Percentiles rank a stretch among this genome's conserved stretches.
phyloP scores from a whole-genome alignment of 2,797 vertebrate species.

The Lithobates sylvaticus region DNA sequence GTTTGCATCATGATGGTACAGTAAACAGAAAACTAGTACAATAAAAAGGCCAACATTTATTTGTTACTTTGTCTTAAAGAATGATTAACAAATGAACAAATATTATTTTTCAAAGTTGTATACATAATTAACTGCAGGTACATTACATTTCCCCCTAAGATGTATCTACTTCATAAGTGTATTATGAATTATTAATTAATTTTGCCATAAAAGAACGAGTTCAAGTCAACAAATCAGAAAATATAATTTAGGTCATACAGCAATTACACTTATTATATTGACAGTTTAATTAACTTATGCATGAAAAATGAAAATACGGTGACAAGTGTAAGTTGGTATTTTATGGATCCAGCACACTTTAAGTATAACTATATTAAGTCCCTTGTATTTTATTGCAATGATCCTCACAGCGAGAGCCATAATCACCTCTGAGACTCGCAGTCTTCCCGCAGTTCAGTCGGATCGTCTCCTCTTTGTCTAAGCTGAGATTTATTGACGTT shows the following conservation, averaged over 20 bases:
- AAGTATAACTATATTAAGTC: constrained; percentile 31
- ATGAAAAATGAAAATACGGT: not conserved
- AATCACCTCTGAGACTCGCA: constrained; percentile 41
- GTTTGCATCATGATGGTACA: not conserved
- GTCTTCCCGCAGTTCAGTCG: constrained; percentile 11
- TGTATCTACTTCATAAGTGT: constrained; percentile 26
- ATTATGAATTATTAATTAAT: constrained; percentile 42
- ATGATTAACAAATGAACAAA: not conserved
- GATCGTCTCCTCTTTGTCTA: constrained; percentile 26
- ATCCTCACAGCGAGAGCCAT: constrained; percentile 40
- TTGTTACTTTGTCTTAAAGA: not conserved
- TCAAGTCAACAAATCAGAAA: constrained; percentile 48
- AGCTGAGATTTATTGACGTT: constrained; percentile 38
- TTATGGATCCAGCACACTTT: constrained; percentile 27
- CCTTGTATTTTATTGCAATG: constrained; percentile 53
- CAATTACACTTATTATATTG: constrained; percentile 53
- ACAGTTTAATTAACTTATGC: constrained; percentile 48
- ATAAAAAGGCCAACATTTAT: not conserved
- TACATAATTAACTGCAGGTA: constrained; percentile 27
- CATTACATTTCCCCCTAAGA: constrained; percentile 20
- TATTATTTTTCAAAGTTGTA: not conserved
- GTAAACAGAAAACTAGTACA: not conserved
- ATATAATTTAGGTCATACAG: not conserved
- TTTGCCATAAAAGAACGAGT: constrained; percentile 21
- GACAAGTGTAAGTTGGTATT: constrained; percentile 37